Conservation (phyloP, 2,888 invertebrate genomes). For the Hyposoter didymator region DNA sequence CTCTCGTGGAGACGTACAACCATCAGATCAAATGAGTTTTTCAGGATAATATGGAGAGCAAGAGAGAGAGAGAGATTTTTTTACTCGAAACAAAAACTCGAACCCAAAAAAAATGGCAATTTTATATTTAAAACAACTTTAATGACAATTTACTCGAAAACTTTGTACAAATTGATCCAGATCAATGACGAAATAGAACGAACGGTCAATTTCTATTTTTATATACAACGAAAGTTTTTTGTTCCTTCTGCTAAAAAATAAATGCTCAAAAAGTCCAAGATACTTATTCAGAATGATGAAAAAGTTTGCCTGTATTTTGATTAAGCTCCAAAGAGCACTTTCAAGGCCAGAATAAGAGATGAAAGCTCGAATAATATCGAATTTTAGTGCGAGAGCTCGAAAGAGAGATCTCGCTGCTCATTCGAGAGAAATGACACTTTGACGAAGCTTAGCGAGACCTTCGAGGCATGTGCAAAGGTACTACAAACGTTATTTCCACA, state of each 20-base stretch:
- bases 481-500: conserved; percentile 45
- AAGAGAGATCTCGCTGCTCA: not conserved
- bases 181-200: not conserved
- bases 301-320: not conserved
- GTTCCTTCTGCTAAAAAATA: not conserved
- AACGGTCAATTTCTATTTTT: not conserved
- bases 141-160: not conserved
- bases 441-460: not conserved
- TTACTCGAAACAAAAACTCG: not conserved
- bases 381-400: not conserved
- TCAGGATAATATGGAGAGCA: not conserved
- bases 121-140: not conserved
- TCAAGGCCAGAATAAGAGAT: not conserved
- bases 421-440: conserved; percentile 22
- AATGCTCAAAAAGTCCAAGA: not conserved
- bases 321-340: not conserved
- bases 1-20: conserved; percentile 13
- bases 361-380: not conserved
- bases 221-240: not conserved
- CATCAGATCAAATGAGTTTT: conserved; percentile 10
- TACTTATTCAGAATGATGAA: not conserved
- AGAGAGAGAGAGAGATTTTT: not conserved
- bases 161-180: not conserved
- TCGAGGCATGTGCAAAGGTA: conserved; percentile 24
- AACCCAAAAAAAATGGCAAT: not conserved